Evolutionary conservation across 2,797 vertebrate genomes (phyloP), one percentile per base, ranked within the genome.

Genomic region (Morus bassanus): DNA sequence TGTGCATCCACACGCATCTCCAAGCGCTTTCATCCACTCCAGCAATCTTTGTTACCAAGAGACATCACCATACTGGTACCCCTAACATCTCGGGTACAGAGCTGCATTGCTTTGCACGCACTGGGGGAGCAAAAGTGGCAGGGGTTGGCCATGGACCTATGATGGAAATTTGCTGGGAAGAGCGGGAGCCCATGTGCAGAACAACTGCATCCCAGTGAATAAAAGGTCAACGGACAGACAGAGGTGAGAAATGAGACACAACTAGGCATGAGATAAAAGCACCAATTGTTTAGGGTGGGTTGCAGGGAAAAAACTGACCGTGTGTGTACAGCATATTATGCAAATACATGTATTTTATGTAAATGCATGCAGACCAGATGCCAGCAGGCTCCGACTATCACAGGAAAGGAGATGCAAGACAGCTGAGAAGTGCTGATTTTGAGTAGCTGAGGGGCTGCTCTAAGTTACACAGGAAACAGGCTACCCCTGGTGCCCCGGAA

Each of bases 301-400:
- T 92, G 72, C 53, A 51, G 35, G 57, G 61, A 28, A 57, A 57
- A 78, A 70, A 89, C 25, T 95, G 96, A 95, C 94, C 75, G 0
- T 50, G 60, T 85, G 78, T 83, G 54, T 39, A 46, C 18, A 74
- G 54, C 1, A 0, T 56, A 88, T 96, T 95, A 96, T 89, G 95
- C 87, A 95, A 96, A 96, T 92, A 7, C 45, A 57, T 75, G 41
- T 35, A 83, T 89, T 92, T 96, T 92, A 96, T 96, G 95, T 88
- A 94, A 96, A 97, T 86, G 23, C 18, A 96, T 96, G 96, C 96
- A 94, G 64, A 91, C 27, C 30, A 84, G 85, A 92, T 92, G 85
- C 94, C 92, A 96, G 85, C 64, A 91, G 89, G 82, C 79, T 94
- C 77, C 57, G 78, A 69, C 77, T 94, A 65, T 78, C 92, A 84